These are phyloP conservation scores for Platanista minor DNA, from an alignment of 2,113 vertebrate genomes.

Conservation along the genomic window DNA sequence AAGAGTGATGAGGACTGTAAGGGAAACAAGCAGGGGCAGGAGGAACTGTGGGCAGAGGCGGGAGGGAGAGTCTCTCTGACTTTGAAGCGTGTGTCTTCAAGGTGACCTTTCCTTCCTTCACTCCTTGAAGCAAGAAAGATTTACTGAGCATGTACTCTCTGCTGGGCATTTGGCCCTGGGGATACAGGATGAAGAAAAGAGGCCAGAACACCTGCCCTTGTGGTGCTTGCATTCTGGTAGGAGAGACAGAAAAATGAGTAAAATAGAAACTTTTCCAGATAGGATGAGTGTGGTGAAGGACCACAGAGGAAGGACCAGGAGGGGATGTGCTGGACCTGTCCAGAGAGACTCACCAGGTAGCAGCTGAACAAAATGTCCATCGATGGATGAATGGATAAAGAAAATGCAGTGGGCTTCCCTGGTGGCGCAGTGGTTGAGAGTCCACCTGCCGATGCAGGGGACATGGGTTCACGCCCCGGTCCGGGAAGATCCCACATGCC, in stretches of 20 bases:
- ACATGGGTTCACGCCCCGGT: no score
- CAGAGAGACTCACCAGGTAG: not conserved
- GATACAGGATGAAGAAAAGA: not conserved
- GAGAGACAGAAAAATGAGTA: not conserved
- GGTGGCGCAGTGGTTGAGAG: no score
- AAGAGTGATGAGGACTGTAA: not conserved
- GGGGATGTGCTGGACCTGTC: not conserved
- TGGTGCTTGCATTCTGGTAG: not conserved
- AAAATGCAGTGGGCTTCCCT: not conserved
- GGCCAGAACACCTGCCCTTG: not conserved
- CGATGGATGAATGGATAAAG: not conserved
- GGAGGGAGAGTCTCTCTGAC: not conserved
- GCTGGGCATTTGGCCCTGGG: not conserved
- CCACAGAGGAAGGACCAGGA: not conserved
- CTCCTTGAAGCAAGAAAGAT: not conserved
- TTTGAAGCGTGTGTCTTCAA: not conserved
- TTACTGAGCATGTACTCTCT: not conserved
- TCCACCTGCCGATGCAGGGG: no score
- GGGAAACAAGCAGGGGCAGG: not conserved
- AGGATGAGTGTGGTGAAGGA: not conserved
- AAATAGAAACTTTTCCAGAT: not conserved
- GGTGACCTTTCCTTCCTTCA: not conserved
- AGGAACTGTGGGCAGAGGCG: fast-evolving
- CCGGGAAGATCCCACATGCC: no score
- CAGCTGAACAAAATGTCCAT: not conserved